Conservation (phyloP, 2,113 vertebrate species). For the Pleuronectes platessa region DNA sequence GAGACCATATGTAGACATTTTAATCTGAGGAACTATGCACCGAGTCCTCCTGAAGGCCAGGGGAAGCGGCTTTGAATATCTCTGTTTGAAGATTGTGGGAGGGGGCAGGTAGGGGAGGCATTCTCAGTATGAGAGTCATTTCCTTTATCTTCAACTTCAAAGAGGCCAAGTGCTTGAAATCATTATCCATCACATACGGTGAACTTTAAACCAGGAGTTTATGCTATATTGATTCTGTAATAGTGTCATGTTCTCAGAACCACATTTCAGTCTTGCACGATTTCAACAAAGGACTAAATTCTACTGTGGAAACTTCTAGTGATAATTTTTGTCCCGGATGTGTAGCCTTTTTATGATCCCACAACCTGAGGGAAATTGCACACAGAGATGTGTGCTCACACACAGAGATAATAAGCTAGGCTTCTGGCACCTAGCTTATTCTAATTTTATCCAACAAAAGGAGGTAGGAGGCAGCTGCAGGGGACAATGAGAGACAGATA, state of each 20-base stretch:
- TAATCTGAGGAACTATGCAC: neutral
- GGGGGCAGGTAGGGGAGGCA: slow-evolving; percentile 9
- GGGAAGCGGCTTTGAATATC: slow-evolving; percentile 17
- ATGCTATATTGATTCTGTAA: neutral
- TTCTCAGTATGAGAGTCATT: slow-evolving; percentile 38
- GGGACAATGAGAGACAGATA: slow-evolving; percentile 61
- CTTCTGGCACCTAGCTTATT: slow-evolving; percentile 14
- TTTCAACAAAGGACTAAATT: neutral
- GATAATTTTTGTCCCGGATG: too few species aligned
- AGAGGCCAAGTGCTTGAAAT: neutral
- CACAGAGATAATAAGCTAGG: slow-evolving; percentile 45
- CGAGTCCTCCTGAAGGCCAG: neutral
- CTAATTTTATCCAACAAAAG: slow-evolving; percentile 75
- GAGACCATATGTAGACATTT: slow-evolving; percentile 7
- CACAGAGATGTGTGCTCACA: neutral
- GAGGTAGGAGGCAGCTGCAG: slow-evolving; percentile 73
- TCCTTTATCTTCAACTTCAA: slow-evolving; percentile 41
- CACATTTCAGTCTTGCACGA: neutral
- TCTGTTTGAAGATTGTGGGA: slow-evolving; percentile 25
- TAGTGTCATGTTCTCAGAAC: neutral
- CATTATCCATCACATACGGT: neutral
- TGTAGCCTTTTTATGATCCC: too few species aligned
- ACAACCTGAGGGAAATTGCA: neutral
- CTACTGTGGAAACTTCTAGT: too few species aligned
- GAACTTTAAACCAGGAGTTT: neutral